Percentiles rank a stretch among this genome's conserved stretches.
These are phyloP conservation scores for Rafetus swinhoei DNA, from an alignment of 2,113 vertebrate genomes.

Conservation along the genomic window DNA sequence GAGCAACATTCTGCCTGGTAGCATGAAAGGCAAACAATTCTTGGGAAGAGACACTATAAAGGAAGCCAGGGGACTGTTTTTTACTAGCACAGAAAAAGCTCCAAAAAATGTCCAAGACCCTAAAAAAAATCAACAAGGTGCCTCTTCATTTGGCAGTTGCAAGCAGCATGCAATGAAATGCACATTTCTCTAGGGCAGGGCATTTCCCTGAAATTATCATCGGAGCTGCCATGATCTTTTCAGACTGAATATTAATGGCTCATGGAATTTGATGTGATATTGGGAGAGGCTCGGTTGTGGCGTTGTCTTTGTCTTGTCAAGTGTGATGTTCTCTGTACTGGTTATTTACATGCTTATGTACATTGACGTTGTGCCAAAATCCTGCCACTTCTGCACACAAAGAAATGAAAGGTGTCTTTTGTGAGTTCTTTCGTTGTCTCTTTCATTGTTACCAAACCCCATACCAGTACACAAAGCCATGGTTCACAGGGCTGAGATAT, in stretches of 20 bases:
- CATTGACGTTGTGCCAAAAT: neutral
- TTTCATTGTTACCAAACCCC: neutral
- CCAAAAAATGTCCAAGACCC: neutral
- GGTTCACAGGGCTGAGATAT: neutral
- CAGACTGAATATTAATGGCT: neutral
- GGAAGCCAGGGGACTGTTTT: neutral
- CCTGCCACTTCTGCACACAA: fast-evolving
- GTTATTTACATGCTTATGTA: slow-evolving; percentile 20
- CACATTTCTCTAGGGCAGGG: neutral
- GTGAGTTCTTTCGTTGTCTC: neutral
- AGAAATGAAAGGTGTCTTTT: neutral
- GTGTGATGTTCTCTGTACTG: slow-evolving; percentile 22
- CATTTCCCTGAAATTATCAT: neutral
- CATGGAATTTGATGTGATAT: neutral
- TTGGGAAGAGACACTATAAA: neutral
- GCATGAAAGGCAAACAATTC: fast-evolving
- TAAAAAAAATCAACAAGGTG: slow-evolving; percentile 28
- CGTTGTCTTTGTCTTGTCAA: slow-evolving; percentile 34
- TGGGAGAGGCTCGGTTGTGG: neutral
- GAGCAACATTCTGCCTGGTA: neutral
- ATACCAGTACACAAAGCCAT: neutral
- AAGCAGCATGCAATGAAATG: slow-evolving; percentile 1
- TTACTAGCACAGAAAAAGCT: neutral
- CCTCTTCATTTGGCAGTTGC: slow-evolving; percentile 19
- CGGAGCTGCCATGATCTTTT: slow-evolving; percentile 11